Evolutionary conservation across 2,113 vertebrate species (phyloP).

Genomic region (Nibea albiflora): DNA sequence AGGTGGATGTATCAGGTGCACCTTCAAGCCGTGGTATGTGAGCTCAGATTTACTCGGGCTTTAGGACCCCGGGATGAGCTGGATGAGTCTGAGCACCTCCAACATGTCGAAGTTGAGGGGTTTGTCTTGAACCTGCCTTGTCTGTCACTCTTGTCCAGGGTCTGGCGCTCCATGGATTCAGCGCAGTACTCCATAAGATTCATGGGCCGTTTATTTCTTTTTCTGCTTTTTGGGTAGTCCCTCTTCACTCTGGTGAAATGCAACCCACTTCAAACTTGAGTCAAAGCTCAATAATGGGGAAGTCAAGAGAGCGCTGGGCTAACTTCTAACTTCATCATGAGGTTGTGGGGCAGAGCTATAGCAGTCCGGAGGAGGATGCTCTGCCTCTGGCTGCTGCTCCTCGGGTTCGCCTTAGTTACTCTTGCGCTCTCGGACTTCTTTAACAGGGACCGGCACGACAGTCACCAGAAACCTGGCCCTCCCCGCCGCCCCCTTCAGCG

Average conservation of each 20-base stretch:
- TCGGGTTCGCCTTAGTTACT: constrained; percentile 79
- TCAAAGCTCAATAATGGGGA: constrained; percentile 24
- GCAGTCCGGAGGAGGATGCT: constrained; percentile 80
- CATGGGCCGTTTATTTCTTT: background rate
- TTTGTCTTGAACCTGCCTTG: constrained; percentile 32
- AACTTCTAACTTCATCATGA: constrained; percentile 80
- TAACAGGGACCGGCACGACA: constrained; percentile 39
- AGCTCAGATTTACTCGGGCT: constrained; percentile 18
- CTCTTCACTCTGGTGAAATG: constrained; percentile 18
- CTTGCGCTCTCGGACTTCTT: constrained; percentile 81
- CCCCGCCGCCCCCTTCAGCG: constrained; percentile 61
- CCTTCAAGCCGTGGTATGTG: background rate
- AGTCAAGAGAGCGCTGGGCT: background rate
- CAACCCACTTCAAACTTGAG: constrained; percentile 3
- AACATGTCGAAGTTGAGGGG: constrained; percentile 34
- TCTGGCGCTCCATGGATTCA: constrained; percentile 38
- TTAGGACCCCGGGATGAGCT: constrained; percentile 70
- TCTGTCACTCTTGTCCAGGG: constrained; percentile 19
- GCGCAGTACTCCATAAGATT: background rate
- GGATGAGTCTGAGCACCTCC: constrained; percentile 43
- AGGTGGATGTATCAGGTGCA: constrained; percentile 40
- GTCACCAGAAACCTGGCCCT: constrained; percentile 55
- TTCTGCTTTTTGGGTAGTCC: background rate
- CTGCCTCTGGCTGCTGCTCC: constrained; percentile 83
- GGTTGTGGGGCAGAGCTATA: constrained; percentile 78